Percentiles rank a stretch among this genome's conserved stretches.
Conservation (phyloP, 2,888 invertebrate genomes). For the Gari tellinella region DNA sequence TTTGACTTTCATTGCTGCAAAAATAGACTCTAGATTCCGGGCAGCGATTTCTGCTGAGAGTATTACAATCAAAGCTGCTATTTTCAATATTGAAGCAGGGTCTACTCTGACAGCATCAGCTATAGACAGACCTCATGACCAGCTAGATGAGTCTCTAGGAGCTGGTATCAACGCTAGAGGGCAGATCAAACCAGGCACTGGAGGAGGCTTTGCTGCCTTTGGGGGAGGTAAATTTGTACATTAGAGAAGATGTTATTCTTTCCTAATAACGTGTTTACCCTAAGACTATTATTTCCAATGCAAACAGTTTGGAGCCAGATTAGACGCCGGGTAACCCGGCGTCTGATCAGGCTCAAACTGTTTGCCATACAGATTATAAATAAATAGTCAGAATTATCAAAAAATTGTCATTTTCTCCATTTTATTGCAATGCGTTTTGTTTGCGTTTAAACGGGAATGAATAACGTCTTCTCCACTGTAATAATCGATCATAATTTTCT, state of each 20-base stretch:
- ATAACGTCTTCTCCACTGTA: too few relatives aligned
- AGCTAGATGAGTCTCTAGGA: constrained; percentile 62
- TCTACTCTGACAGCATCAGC: constrained; percentile 68
- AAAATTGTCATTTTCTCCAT: too few relatives aligned
- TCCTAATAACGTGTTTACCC: background rate
- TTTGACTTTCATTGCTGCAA: constrained; percentile 56
- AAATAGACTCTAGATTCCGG: constrained; percentile 64
- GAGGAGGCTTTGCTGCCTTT: constrained; percentile 70
- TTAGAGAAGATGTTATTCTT: too few relatives aligned
- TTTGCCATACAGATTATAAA: too few relatives aligned
- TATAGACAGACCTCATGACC: constrained; percentile 64
- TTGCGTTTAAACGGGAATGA: too few relatives aligned
- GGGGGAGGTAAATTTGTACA: constrained; percentile 70
- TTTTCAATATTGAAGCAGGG: constrained; percentile 72
- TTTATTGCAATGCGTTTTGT: too few relatives aligned
- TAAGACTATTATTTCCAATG: too few relatives aligned
- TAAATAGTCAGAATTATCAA: too few relatives aligned
- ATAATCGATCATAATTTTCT: too few relatives aligned
- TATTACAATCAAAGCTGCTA: constrained; percentile 59
- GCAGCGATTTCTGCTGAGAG: constrained; percentile 71
- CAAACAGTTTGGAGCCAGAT: too few relatives aligned
- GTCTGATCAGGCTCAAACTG: too few relatives aligned
- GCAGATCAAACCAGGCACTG: constrained; percentile 52
- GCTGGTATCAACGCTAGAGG: constrained; percentile 43
- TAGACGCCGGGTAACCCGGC: too few relatives aligned